Evolutionary conservation across 2,797 vertebrate genomes (phyloP), one percentile per base, ranked within the genome.

Genomic region (Margarornis squamiger): DNA sequence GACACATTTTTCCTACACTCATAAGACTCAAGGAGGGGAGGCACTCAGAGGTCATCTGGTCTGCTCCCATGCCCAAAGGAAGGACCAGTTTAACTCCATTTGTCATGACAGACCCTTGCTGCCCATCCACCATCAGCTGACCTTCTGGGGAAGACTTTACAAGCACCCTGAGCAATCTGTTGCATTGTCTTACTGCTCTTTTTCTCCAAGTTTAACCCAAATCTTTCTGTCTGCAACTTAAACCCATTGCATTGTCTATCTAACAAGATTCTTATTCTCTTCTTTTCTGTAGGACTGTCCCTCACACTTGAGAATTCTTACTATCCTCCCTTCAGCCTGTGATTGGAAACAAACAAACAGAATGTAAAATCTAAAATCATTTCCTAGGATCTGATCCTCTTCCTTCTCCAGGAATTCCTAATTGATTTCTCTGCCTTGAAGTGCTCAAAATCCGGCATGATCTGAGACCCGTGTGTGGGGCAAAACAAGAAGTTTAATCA

Each of bases 361-460:
- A 57, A 52, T 2, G 6, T 5, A 71, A 59, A 61, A 73, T 2
- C 14, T 14, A 9, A 59, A 59, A 52, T 21, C 5, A 67, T 81
- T 74, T 29, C 39, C 22, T 49, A 14, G 39, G 26, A 18, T 9
- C 27, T 32, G 21, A n/a, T 18, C 3, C 22, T 48, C 55, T 73
- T 38, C 58, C 10, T 73, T 71, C 45, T 77, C 76, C 58, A 39
- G 0, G 0, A 0, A 13, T 22, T 43, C 18, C 48, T 8, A 22
- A 59, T 52, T 0, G 0, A 12, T 41, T 51, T 23, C 9, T 6
- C 24, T 74, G 27, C 39, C 59, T 30, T 7, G 38, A n/a, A 46
- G 14, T 5, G 45, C 52, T 67, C n/a, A 12, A 2, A 74, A 5
- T 5, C 7, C 26, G 58, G 12, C 48, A 17, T 24, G 14, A 30